These are phyloP conservation scores for Acrocephalus arundinaceus DNA, from an alignment of 2,113 vertebrate genomes.

Conservation along the genomic window DNA sequence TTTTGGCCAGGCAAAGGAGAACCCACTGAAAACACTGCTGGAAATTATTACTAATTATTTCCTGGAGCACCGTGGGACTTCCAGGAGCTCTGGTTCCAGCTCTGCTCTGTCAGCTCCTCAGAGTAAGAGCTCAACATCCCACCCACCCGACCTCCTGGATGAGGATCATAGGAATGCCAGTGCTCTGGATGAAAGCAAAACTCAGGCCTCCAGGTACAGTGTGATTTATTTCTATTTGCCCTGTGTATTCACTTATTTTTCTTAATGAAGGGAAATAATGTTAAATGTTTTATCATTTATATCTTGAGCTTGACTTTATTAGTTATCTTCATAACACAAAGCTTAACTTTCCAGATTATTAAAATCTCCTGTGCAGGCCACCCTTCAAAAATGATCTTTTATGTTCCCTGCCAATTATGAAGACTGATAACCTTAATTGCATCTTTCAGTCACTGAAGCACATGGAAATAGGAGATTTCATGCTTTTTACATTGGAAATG, in stretches of 20 bases:
- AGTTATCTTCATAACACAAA: not conserved
- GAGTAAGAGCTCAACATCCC: constrained; percentile 31
- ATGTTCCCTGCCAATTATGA: not conserved
- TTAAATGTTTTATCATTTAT: not conserved
- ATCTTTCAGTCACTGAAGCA: not conserved
- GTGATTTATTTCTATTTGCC: not conserved
- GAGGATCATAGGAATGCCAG: constrained; percentile 31
- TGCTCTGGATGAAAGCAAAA: not conserved
- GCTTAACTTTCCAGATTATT: not conserved
- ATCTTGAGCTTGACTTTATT: not conserved
- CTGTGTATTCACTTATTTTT: not conserved
- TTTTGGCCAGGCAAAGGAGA: constrained; percentile 68
- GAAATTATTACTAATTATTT: constrained; percentile 90
- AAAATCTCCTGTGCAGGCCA: not conserved
- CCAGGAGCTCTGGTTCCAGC: not conserved
- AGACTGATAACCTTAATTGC: not conserved
- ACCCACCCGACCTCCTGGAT: not conserved
- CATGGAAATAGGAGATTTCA: not conserved
- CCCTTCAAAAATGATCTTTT: not conserved
- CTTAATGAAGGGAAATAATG: not conserved
- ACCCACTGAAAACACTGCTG: constrained; percentile 87
- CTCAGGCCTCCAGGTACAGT: constrained; percentile 30
- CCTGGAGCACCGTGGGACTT: constrained; percentile 70
- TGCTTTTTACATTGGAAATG: not conserved
- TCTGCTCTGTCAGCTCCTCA: constrained; percentile 22